A percentile compares a stretch with the other conserved stretches of the same genome.
Evolutionary conservation across 2,797 vertebrate genomes (phyloP).

Genomic region (Menidia menidia): DNA sequence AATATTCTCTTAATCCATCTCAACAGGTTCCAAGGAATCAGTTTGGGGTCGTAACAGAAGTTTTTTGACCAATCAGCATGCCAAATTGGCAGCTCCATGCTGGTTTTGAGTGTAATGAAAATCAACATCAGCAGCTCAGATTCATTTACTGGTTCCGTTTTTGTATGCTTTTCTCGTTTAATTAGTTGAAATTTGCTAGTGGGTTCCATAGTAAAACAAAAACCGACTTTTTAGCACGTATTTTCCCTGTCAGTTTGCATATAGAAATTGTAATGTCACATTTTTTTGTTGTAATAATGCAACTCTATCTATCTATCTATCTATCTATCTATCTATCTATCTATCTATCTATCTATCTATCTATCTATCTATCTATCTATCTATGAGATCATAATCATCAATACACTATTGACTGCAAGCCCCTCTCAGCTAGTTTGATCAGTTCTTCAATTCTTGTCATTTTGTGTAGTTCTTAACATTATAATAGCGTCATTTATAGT

Average conservation of each 20-base stretch:
- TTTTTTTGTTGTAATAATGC: too few relatives aligned
- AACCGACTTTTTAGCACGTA: too few relatives aligned
- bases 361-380: constrained; percentile 2
- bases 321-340: constrained; percentile 5
- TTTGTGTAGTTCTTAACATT: neutral
- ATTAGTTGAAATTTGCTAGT: too few relatives aligned
- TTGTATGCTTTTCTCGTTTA: too few relatives aligned
- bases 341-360: constrained; percentile 8
- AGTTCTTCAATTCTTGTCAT: neutral
- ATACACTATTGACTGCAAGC: too few relatives aligned
- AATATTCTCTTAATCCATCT: neutral
- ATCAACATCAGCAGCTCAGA: neutral
- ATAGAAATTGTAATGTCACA: neutral
- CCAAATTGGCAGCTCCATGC: neutral
- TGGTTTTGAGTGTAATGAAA: neutral
- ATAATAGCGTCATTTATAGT: neutral
- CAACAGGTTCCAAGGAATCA: neutral
- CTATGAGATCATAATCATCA: too few relatives aligned
- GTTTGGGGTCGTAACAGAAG: neutral
- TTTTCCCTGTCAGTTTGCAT: too few relatives aligned
- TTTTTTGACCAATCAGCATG: neutral
- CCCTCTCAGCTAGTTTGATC: too few relatives aligned
- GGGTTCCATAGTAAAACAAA: too few relatives aligned
- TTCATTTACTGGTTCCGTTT: too few relatives aligned
- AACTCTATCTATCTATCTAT: too few relatives aligned